A percentile compares a stretch with the other conserved stretches of the same genome.
Evolutionary conservation across 2,888 invertebrate genomes (phyloP).

Genomic region (Tetanocera ferruginea): DNA sequence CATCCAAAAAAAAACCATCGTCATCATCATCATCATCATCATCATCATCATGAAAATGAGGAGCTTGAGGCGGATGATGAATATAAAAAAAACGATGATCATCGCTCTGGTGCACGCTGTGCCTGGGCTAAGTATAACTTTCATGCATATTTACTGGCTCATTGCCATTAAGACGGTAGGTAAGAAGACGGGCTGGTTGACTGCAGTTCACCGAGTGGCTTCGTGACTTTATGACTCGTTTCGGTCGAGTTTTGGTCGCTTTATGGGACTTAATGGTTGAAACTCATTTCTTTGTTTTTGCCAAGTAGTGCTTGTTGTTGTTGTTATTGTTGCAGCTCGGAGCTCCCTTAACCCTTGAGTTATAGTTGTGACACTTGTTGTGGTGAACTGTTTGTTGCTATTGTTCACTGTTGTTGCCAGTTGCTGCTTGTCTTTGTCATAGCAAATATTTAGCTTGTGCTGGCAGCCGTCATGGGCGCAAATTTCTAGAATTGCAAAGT

Average conservation of each 20-base stretch:
- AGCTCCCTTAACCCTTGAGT: background rate
- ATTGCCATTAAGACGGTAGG: background rate
- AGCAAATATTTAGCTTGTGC: too few species aligned
- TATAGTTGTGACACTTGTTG: background rate
- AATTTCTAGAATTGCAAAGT: too few species aligned
- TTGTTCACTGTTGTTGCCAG: too few species aligned
- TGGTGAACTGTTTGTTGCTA: too few species aligned
- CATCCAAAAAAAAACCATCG: too few species aligned
- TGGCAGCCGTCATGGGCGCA: too few species aligned
- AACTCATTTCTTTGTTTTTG: background rate
- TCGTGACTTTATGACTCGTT: background rate
- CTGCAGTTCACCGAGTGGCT: background rate
- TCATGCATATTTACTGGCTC: background rate
- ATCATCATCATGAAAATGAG: background rate
- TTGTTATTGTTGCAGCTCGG: background rate
- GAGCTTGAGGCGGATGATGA: background rate
- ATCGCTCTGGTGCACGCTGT: background rate
- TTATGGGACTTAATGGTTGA: background rate
- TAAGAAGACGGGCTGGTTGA: background rate
- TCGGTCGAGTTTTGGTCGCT: background rate
- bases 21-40: too few species aligned
- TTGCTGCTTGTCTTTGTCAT: too few species aligned
- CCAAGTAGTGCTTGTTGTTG: background rate
- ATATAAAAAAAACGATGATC: background rate
- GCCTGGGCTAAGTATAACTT: too few species aligned